A percentile compares a stretch with the other conserved stretches of the same genome.
phyloP scores from a whole-genome alignment of 1,140 invertebrate species.

The Acromyrmex echinatior region DNA sequence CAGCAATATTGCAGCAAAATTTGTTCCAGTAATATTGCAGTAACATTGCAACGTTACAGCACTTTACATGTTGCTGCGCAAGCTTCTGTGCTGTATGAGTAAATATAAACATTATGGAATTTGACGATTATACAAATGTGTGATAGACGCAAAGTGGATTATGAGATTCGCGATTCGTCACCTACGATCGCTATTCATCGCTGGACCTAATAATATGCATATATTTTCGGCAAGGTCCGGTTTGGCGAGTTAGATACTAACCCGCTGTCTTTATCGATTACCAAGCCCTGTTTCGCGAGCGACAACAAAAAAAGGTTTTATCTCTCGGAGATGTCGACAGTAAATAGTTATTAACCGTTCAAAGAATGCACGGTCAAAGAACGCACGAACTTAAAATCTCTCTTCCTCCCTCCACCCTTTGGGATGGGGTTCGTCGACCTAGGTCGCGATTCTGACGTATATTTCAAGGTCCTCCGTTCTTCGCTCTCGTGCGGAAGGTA shows the following conservation, averaged over 20 bases:
- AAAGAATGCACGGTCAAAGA: constrained; percentile 42
- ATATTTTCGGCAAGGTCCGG: constrained; percentile 81
- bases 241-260: constrained; percentile 77
- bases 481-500: constrained; percentile 47
- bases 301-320: constrained; percentile 53
- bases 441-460: constrained; percentile 58
- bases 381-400: constrained; percentile 56
- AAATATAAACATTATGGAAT: not conserved
- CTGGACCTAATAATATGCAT: not conserved
- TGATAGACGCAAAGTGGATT: not conserved
- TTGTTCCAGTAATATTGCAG: too few species aligned
- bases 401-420: constrained; percentile 63
- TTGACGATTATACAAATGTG: constrained; percentile 12
- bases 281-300: constrained; percentile 64
- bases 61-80: too few species aligned
- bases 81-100: too few species aligned
- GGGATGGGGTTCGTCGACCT: constrained; percentile 67
- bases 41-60: too few species aligned
- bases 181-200: not conserved
- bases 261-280: constrained; percentile 77
- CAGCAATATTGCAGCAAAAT: too few species aligned
- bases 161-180: not conserved
- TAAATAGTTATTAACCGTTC: constrained; percentile 67
- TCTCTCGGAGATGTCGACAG: constrained; percentile 18
- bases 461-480: constrained; percentile 57